These are phyloP conservation scores for Chaetogeoica ovagalla DNA, from an alignment of 2,888 invertebrate species.

Conservation along the genomic window DNA sequence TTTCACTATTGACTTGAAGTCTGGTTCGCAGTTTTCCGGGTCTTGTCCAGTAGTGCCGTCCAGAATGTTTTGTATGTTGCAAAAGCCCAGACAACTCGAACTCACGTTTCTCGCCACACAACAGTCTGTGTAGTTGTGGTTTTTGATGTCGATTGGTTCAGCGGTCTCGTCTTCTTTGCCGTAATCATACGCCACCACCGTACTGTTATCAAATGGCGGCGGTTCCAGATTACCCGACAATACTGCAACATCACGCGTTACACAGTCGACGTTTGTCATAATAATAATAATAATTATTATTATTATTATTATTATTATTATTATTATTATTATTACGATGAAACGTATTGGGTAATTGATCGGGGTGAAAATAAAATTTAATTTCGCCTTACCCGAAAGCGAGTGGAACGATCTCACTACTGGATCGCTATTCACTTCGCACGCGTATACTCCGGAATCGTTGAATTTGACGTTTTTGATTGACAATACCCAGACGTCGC, in stretches of 20 bases:
- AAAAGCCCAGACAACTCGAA: slow-evolving; percentile 76
- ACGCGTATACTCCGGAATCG: slow-evolving; percentile 79
- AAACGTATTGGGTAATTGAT: background rate
- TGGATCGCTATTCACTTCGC: slow-evolving; percentile 81
- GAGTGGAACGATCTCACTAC: slow-evolving; percentile 78
- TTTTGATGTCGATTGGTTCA: slow-evolving; percentile 58
- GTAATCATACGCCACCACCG: background rate
- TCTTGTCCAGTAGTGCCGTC: slow-evolving; percentile 78
- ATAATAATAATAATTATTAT: no score
- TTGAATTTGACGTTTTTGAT: slow-evolving; percentile 71
- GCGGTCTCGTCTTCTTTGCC: slow-evolving; percentile 48
- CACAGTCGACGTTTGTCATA: no score
- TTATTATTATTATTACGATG: background rate
- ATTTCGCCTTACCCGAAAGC: slow-evolving; percentile 67
- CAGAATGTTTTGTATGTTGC: slow-evolving; percentile 76
- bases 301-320: background rate
- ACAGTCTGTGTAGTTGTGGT: slow-evolving; percentile 81
- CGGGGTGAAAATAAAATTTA: background rate
- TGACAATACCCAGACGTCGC: slow-evolving; percentile 83
- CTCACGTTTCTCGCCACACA: slow-evolving; percentile 73
- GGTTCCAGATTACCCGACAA: slow-evolving; percentile 68
- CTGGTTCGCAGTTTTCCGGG: slow-evolving; percentile 78
- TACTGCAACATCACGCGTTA: slow-evolving; percentile 60
- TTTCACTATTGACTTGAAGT: slow-evolving; percentile 76
- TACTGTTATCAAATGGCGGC: slow-evolving; percentile 57